Conservation (phyloP, 1,140 invertebrate genomes). For the Drosophila aff. region DNA sequence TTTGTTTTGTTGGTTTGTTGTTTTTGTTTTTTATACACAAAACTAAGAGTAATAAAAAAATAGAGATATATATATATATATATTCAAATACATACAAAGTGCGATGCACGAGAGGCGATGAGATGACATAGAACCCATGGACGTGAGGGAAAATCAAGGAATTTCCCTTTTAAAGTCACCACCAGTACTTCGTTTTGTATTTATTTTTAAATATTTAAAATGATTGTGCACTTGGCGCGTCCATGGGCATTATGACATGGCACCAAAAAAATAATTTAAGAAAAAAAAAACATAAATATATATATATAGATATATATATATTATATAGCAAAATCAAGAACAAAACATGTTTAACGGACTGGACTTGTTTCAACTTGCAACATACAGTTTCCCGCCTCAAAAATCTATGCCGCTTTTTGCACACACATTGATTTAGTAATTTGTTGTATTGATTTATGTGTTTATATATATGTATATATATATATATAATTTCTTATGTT, state of each 20-base stretch:
- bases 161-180: neutral
- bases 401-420: constrained; percentile 36
- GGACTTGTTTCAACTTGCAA: constrained; percentile 5
- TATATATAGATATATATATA: neutral
- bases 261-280: constrained; percentile 1
- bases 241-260: constrained; percentile 2
- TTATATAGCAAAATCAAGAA: constrained; percentile 6
- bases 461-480: constrained; percentile 25
- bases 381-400: constrained; percentile 4
- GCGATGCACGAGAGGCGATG: neutral
- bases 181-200: neutral
- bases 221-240: neutral
- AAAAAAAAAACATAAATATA: neutral
- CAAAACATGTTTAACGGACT: constrained; percentile 14
- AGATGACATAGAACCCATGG: constrained; percentile 13
- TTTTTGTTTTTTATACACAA: constrained; percentile 37
- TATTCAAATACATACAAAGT: constrained; percentile 35
- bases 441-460: constrained; percentile 38
- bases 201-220: constrained; percentile 1
- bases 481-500: constrained; percentile 31
- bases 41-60: constrained; percentile 46
- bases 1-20: neutral
- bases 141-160: neutral
- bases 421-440: constrained; percentile 43
- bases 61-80: constrained; percentile 29